phyloP scores from a whole-genome alignment of 2,888 invertebrate genomes.

The Dryadula phaetusa region DNA sequence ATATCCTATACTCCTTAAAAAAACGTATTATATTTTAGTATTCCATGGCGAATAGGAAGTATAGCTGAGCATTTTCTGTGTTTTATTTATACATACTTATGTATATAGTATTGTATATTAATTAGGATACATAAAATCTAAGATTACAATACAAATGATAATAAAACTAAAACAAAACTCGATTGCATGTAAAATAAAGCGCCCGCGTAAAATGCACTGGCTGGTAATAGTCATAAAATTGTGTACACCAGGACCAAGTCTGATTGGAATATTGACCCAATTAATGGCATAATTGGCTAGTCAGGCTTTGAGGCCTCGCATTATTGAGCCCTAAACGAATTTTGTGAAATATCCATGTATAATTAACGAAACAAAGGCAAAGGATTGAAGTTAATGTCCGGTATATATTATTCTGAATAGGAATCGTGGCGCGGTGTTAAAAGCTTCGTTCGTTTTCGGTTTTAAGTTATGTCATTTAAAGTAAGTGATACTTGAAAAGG shows the following conservation, averaged over 20 bases:
- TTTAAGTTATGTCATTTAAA: not conserved
- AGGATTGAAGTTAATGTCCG: slow-evolving; percentile 9
- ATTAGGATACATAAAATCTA: not conserved
- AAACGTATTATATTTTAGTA: slow-evolving; percentile 34
- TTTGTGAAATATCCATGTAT: slow-evolving; percentile 45
- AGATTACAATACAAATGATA: not conserved
- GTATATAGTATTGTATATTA: no score
- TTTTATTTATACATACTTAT: no score
- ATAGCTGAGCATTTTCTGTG: no score
- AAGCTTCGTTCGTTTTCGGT: not conserved
- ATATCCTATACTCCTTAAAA: no score
- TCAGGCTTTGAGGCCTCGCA: slow-evolving; percentile 44
- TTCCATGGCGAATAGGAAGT: no score
- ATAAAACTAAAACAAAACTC: not conserved
- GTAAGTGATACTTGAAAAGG: not conserved
- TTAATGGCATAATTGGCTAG: slow-evolving; percentile 48
- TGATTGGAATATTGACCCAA: slow-evolving; percentile 51
- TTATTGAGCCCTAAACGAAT: slow-evolving; percentile 48
- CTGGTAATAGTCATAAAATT: slow-evolving; percentile 21
- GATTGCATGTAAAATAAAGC: slow-evolving; percentile 7
- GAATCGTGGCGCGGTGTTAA: not conserved
- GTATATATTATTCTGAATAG: slow-evolving; percentile 20
- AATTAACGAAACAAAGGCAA: slow-evolving; percentile 26
- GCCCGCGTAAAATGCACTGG: slow-evolving; percentile 5
- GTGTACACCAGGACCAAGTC: slow-evolving; percentile 24